phyloP scores from a whole-genome alignment of 1,140 invertebrate species.

The Stegodyphus mimosarum region DNA sequence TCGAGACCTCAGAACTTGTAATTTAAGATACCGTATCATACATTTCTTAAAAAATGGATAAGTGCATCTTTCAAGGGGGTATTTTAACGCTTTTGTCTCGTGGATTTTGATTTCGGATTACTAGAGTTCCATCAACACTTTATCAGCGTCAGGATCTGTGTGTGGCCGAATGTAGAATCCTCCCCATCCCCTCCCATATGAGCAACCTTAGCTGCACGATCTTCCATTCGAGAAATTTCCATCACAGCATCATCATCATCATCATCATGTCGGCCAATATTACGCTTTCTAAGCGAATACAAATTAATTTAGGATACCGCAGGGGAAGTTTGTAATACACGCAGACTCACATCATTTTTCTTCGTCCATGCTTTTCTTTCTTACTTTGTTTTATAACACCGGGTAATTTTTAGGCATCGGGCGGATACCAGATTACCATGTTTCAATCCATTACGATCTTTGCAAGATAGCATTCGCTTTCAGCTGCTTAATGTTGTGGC shows the following conservation, averaged over 20 bases:
- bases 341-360: slow-evolving; percentile 10
- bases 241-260: slow-evolving; percentile 48
- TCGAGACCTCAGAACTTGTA: too few relatives aligned
- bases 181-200: slow-evolving; percentile 40
- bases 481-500: slow-evolving; percentile 58
- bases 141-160: slow-evolving; percentile 40
- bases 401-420: slow-evolving; percentile 55
- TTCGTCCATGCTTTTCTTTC: neutral
- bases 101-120: too few relatives aligned
- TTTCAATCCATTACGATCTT: slow-evolving; percentile 58
- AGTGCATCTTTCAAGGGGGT: too few relatives aligned
- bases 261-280: slow-evolving; percentile 55
- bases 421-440: slow-evolving; percentile 56
- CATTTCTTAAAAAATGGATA: too few relatives aligned
- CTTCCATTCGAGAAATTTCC: slow-evolving; percentile 39
- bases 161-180: slow-evolving; percentile 50
- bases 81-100: too few relatives aligned
- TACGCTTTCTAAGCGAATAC: slow-evolving; percentile 56
- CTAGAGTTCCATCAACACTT: slow-evolving; percentile 36
- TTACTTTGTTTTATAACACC: slow-evolving; percentile 23
- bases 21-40: too few relatives aligned
- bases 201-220: slow-evolving; percentile 19
- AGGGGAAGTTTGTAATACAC: slow-evolving; percentile 35
- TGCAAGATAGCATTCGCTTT: slow-evolving; percentile 36
- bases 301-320: slow-evolving; percentile 50